A percentile compares a stretch with the other conserved stretches of the same genome.
These are phyloP conservation scores for Chroicocephalus ridibundus DNA, from an alignment of 2,113 vertebrate genomes.

Conservation along the genomic window DNA sequence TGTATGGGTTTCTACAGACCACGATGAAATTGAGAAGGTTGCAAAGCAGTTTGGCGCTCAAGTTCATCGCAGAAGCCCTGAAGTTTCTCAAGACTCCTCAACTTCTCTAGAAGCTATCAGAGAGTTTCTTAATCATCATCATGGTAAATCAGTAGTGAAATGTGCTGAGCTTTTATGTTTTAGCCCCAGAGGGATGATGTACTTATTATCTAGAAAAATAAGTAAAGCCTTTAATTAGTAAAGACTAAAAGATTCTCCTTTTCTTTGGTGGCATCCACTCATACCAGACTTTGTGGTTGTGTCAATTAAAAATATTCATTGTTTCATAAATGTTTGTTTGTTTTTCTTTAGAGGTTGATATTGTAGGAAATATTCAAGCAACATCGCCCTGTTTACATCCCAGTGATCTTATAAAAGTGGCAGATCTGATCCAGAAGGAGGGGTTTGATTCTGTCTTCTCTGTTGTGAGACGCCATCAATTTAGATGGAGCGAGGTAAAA, in stretches of 20 bases:
- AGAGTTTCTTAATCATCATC: conserved; percentile 83
- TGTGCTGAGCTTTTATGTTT: background rate
- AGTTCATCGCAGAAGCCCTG: conserved; percentile 85
- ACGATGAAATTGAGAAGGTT: conserved; percentile 87
- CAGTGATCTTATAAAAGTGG: conserved; percentile 82
- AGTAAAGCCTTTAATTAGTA: background rate
- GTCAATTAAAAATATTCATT: background rate
- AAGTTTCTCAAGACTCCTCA: conserved; percentile 88
- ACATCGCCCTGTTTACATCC: conserved; percentile 96
- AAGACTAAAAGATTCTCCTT: background rate
- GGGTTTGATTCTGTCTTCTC: conserved; percentile 91
- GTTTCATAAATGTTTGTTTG: conserved; percentile 3
- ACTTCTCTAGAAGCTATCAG: conserved; percentile 89
- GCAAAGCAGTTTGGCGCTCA: conserved; percentile 82
- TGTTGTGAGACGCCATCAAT: conserved; percentile 90
- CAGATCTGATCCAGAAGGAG: conserved; percentile 79
- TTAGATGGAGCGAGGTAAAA: conserved; percentile 91
- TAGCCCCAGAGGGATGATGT: background rate
- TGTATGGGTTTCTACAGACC: conserved; percentile 95
- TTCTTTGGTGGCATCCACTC: background rate
- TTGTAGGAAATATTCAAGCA: conserved; percentile 93
- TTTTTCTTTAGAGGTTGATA: conserved; percentile 80
- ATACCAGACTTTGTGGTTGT: background rate
- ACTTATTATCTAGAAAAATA: background rate
- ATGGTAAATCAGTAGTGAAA: conserved; percentile 66